These are phyloP conservation scores for Silurus lanzhouensis DNA, from an alignment of 2,797 vertebrate species.

Conservation along the genomic window DNA sequence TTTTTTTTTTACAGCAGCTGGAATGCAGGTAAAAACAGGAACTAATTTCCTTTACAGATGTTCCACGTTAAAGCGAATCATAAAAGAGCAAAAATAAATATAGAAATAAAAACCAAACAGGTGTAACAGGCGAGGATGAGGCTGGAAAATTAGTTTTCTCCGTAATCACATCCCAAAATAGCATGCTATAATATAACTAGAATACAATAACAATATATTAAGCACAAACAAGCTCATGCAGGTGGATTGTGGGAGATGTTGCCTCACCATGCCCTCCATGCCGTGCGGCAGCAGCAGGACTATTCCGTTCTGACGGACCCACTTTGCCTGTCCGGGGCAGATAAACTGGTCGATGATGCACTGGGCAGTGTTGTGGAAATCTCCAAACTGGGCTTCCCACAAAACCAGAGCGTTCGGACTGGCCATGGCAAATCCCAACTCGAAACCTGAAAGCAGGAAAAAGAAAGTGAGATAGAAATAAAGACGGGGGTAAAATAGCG, in stretches of 20 bases:
- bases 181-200: too few species aligned
- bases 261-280: constrained; percentile 84
- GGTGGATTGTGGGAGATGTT: constrained; percentile 21
- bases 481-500: not conserved
- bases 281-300: constrained; percentile 81
- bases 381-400: constrained; percentile 84
- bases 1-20: too few species aligned
- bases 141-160: too few species aligned
- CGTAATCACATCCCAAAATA: too few species aligned
- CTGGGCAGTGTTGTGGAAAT: constrained; percentile 83
- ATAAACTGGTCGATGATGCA: constrained; percentile 86
- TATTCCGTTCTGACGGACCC: constrained; percentile 83
- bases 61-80: not conserved
- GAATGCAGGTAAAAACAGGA: not conserved
- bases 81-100: not conserved
- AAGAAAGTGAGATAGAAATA: accelerated
- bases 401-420: constrained; percentile 80
- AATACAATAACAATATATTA: too few species aligned
- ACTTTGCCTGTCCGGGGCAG: constrained; percentile 81
- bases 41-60: not conserved
- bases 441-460: constrained; percentile 72
- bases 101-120: too few species aligned
- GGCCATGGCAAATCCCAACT: constrained; percentile 83
- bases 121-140: too few species aligned
- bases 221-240: too few species aligned